Conservation (phyloP, 2,113 vertebrate species). For the Periophthalmodon schlosseri region DNA sequence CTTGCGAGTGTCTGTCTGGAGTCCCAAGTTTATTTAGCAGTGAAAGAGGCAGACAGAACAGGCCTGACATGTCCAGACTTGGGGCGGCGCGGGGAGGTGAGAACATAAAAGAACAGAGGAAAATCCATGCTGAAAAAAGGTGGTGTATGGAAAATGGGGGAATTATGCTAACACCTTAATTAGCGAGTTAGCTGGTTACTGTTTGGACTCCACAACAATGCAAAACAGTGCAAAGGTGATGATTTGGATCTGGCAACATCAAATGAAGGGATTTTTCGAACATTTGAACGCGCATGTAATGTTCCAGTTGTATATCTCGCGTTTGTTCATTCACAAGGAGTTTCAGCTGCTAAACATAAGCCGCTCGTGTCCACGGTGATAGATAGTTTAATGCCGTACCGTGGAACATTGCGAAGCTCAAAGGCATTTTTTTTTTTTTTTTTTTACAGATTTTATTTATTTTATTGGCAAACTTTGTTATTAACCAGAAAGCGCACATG, state of each 20-base stretch:
- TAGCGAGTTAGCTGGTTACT: constrained; percentile 1
- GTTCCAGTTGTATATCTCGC: too few relatives aligned
- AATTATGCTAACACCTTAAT: constrained; percentile 1
- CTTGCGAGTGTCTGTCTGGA: constrained; percentile 22
- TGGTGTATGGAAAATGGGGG: neutral
- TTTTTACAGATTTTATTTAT: too few relatives aligned
- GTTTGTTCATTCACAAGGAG: too few relatives aligned
- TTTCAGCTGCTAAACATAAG: too few relatives aligned
- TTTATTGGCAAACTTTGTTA: neutral
- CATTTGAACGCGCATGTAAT: neutral
- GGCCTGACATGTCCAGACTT: constrained; percentile 59
- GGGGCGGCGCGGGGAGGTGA: constrained; percentile 34
- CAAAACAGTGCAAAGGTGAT: neutral
- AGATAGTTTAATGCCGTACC: too few relatives aligned
- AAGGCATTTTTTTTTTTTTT: too few relatives aligned
- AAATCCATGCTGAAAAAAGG: neutral
- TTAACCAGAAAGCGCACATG: too few relatives aligned
- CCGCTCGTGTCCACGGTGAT: too few relatives aligned
- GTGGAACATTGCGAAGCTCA: too few relatives aligned
- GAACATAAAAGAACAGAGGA: constrained; percentile 31
- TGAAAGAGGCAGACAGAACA: constrained; percentile 47
- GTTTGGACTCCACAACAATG: constrained; percentile 3
- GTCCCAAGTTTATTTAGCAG: constrained; percentile 43
- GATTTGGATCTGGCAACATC: neutral
- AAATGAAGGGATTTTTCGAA: neutral